Base-by-base conservation (phyloP, 2,888 invertebrate species). In the Cordilura impudica region DNA sequence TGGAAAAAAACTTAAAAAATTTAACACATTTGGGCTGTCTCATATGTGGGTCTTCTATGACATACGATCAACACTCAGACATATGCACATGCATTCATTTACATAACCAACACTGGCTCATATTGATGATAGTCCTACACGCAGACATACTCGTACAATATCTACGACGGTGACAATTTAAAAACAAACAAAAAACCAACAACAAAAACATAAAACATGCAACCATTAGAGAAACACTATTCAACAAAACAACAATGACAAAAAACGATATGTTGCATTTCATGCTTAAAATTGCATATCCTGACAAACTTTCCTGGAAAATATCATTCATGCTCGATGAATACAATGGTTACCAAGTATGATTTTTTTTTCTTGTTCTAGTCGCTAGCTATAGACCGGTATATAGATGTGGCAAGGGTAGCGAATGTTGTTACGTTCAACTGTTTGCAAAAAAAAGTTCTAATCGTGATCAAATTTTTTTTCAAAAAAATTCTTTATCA, bases 21-120 rank as follows among this genome's bases (percentile, higher is more conserved):
- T 19, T 67, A 75, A 67, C 70, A 74, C 60, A 56, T 75, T 70
- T 75, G 74, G 75, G 49, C 75, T 67, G 66, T 79, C 65, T 63
- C 75, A 75, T 60, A 73, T 79, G 75, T 79, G 71, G 79, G 71
- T 61, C 60, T 47, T 19, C 43, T 23, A 43, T 71, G 74, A 71
- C 75, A 66, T 66, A 75, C 21, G 66, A 51, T 39, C 45, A 47
- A 70, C 61, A 56, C 23, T 39, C 14, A 35, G 21, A 39, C 39
- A 49, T 14, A 66, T 35, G 53, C 31, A 47, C 5, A 19, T 51
- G 16, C 51, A 35, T 18, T 39, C n/a, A 43, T 45, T 45, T 66
- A 10, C 4, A 2, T 19, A 65, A 6, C n/a, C 14, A 49, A 63
- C 75, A 75, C 69, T 6, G 18, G 7, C 35, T 31, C 31, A 31